Base-by-base conservation (phyloP, 2,888 invertebrate genomes). In the Onchidella celtica region DNA sequence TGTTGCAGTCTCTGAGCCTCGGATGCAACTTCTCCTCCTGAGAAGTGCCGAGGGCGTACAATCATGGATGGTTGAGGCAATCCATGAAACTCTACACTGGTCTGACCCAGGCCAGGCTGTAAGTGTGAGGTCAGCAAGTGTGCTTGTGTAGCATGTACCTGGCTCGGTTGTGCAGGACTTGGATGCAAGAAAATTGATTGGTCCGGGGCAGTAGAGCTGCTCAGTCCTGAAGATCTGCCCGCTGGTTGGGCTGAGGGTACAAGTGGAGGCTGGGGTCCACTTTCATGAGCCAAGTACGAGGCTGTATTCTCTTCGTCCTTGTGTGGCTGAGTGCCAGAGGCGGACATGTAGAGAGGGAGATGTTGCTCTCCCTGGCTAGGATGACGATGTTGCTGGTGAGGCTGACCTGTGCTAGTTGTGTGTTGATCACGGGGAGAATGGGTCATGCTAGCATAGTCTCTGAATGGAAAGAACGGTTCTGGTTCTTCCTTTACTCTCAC, bases 371-470 rank as follows among this genome's bases (percentile, higher is more conserved):
- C 74, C 34, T 75, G 68, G 29, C 61, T 24, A 57, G 65, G 79
- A 27, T 80, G 75, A 14, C 59, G 68, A 11, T 75, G 82, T 4
- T 69, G 78, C 36, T 75, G 68, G n/a, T 80, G 75, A 11, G 57
- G 74, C 6, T 76, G 76, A 69, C 21, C 27, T 63, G 66, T 59
- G 40, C 47, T 38, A 36, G 21, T n/a, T 24, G 17, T 61, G 29
- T 27, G 59, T 34, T 47, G 40, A 32, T 36, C 65, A n/a, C 70
- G 63, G 21, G 75, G 59, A 57, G 63, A 70, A 69, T 76, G 70
- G n/a, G 70, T 65, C 70, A 69, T 70, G 38, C 76, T 65, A 55
- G 9, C 17, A 6, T 11, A 6, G 47, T 47, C 47, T n/a, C n/a
- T n/a, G n/a, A n/a, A n/a, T n/a, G n/a, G n/a, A n/a, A n/a, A n/a